Conservation (phyloP, 2,113 vertebrate genomes). For the Nothocercus nigrocapillus region DNA sequence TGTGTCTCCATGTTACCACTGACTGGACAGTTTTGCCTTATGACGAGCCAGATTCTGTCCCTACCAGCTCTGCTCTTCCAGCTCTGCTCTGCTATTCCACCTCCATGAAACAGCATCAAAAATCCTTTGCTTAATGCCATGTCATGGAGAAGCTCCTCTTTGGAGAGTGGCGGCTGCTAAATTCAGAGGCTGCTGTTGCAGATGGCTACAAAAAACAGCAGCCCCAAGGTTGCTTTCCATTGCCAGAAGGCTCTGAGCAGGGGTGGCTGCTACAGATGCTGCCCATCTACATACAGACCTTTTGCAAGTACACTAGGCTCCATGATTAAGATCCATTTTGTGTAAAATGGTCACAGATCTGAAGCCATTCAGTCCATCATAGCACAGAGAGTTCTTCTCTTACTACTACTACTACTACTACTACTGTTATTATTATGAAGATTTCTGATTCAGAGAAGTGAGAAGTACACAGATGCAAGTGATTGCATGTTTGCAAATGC, state of each 20-base stretch:
- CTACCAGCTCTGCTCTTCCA: background rate
- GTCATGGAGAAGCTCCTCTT: background rate
- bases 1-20: fast-evolving
- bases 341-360: background rate
- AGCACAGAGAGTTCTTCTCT: background rate
- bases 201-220: background rate
- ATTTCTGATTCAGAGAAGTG: background rate
- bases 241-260: background rate
- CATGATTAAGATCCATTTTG: background rate
- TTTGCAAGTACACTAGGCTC: background rate
- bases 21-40: background rate
- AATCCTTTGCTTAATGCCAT: background rate
- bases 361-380: background rate
- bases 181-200: background rate
- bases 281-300: background rate
- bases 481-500: background rate
- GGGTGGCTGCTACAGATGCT: background rate
- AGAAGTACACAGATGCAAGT: background rate
- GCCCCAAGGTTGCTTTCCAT: background rate
- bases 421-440: background rate
- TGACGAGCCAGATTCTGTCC: background rate
- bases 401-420: background rate
- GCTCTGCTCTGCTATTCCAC: background rate
- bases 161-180: background rate
- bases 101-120: background rate